phyloP scores from a whole-genome alignment of 2,888 invertebrate genomes.

The Rosalia funebris region DNA sequence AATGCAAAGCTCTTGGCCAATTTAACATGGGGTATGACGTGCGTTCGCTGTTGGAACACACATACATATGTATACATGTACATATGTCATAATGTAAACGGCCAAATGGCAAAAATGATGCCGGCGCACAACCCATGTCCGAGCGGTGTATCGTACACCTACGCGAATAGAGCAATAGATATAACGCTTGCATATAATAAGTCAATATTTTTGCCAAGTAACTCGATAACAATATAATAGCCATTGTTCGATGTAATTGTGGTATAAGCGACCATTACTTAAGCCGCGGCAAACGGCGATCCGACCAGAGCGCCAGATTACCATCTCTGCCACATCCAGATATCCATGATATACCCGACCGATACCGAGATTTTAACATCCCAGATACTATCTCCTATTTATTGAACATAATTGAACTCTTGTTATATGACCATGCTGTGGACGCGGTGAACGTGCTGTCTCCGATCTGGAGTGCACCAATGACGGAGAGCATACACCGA shows the following conservation, averaged over 20 bases:
- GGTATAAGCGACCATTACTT: conserved; percentile 63
- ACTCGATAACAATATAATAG: conserved; percentile 64
- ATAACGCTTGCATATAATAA: conserved; percentile 59
- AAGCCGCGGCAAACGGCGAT: conserved; percentile 47
- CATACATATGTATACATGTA: conserved; percentile 47
- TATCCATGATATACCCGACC: conserved; percentile 54
- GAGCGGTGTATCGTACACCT: conserved; percentile 47
- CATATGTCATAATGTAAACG: conserved; percentile 48
- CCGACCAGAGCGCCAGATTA: conserved; percentile 55
- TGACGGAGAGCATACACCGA: too few species aligned
- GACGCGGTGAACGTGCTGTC: conserved; percentile 37
- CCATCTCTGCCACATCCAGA: conserved; percentile 57
- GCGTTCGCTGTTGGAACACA: conserved; percentile 46
- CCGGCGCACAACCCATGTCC: conserved; percentile 51
- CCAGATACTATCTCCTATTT: conserved; percentile 58
- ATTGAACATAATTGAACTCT: conserved; percentile 62
- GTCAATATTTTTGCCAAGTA: conserved; percentile 63
- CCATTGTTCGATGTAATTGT: conserved; percentile 64
- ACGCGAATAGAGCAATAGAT: conserved; percentile 45
- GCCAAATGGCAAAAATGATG: conserved; percentile 38
- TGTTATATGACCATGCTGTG: conserved; percentile 46
- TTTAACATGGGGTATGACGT: conserved; percentile 47
- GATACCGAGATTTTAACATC: conserved; percentile 56
- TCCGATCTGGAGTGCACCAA: too few species aligned
- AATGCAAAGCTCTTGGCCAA: conserved; percentile 44